These are phyloP conservation scores for Tapera naevia DNA, from an alignment of 2,797 vertebrate genomes.

Conservation along the genomic window DNA sequence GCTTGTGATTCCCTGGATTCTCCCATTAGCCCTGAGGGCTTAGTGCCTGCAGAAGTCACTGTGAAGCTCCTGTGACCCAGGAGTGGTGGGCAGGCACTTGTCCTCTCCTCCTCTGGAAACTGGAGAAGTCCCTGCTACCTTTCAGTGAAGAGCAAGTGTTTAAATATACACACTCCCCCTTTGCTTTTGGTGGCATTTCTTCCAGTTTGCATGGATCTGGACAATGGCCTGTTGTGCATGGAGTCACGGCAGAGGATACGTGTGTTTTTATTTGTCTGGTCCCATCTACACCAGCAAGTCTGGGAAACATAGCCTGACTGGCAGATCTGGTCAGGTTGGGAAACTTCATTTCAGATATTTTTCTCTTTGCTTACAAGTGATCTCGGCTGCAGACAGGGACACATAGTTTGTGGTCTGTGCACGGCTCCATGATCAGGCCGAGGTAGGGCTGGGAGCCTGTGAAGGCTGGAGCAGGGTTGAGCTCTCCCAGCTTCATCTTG, in stretches of 20 bases:
- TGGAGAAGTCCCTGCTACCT: neutral
- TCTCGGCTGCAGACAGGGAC: neutral
- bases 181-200: neutral
- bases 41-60: neutral
- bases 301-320: neutral
- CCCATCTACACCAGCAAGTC: neutral
- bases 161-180: neutral
- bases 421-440: neutral
- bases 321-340: neutral
- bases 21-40: neutral
- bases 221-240: neutral
- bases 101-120: neutral
- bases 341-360: neutral
- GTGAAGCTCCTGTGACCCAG: fast-evolving
- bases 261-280: neutral
- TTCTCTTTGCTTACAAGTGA: slow-evolving; percentile 17
- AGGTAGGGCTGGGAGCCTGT: neutral
- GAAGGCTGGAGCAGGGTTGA: neutral
- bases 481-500: neutral
- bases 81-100: neutral
- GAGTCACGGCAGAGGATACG: fast-evolving
- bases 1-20: neutral
- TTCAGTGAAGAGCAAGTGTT: neutral
- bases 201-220: neutral
- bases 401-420: slow-evolving; percentile 6